Conservation (phyloP, 2,113 vertebrate species). For the Proteles cristata region DNA sequence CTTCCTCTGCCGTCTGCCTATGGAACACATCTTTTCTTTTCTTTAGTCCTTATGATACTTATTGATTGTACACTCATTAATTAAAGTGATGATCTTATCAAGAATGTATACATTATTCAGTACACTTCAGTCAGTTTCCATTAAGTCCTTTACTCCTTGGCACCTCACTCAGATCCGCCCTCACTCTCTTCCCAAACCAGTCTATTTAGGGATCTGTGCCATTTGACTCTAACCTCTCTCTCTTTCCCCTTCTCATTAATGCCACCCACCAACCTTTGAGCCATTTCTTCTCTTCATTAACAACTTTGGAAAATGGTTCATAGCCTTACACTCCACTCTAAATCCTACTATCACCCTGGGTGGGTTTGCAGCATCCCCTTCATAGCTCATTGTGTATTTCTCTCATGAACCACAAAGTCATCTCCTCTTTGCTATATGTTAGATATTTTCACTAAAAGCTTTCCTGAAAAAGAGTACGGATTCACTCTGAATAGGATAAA, state of each 20-base stretch:
- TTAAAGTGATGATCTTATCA: neutral
- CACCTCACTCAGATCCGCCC: fast-evolving
- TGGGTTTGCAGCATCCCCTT: fast-evolving
- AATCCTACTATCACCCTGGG: too few species aligned
- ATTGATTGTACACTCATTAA: neutral
- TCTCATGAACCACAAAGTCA: neutral
- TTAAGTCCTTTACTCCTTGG: neutral
- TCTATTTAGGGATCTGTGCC: neutral
- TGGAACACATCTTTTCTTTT: neutral
- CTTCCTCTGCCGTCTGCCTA: neutral
- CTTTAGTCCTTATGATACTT: neutral
- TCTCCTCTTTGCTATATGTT: neutral
- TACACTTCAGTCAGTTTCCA: neutral
- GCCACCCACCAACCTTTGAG: neutral
- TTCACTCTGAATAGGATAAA: neutral
- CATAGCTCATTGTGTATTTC: neutral
- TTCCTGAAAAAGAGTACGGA: neutral
- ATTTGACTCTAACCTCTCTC: neutral
- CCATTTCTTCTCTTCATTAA: neutral
- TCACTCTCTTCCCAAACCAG: too few species aligned
- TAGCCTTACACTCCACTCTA: neutral
- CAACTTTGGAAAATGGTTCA: neutral
- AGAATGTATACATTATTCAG: neutral
- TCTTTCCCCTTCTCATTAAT: neutral
- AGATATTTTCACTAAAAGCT: neutral